Evolutionary conservation across 2,797 vertebrate species (phyloP).

Genomic region (Pantherophis alleghaniensis): DNA sequence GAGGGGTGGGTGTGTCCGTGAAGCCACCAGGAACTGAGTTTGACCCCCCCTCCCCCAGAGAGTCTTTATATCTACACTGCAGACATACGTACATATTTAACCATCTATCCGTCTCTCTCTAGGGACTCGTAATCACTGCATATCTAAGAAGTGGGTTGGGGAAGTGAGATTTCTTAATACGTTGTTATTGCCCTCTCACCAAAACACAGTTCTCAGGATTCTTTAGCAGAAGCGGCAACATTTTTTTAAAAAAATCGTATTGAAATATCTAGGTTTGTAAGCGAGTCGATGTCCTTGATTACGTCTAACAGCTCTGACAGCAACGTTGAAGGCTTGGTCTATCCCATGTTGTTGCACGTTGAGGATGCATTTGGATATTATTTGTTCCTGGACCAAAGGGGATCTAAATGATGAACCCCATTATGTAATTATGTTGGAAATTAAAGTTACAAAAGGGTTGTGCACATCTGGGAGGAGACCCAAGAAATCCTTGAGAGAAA

Average conservation of each 20-base stretch:
- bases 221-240: background rate
- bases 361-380: background rate
- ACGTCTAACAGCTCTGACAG: background rate
- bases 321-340: background rate
- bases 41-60: background rate
- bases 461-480: background rate
- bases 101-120: background rate
- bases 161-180: background rate
- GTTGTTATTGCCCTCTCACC: background rate
- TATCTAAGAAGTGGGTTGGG: background rate
- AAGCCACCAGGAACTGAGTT: background rate
- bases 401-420: background rate
- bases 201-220: background rate
- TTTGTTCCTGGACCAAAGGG: slow-evolving; percentile 8
- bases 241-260: background rate
- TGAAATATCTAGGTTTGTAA: background rate
- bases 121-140: background rate
- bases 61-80: background rate
- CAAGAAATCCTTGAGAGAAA: background rate
- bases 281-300: background rate
- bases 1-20: background rate
- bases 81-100: background rate
- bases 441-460: background rate
- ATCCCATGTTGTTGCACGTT: background rate
- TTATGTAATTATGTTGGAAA: background rate